Base-by-base conservation (phyloP, 2,888 invertebrate species). In the Teinopalpus imperialis region DNA sequence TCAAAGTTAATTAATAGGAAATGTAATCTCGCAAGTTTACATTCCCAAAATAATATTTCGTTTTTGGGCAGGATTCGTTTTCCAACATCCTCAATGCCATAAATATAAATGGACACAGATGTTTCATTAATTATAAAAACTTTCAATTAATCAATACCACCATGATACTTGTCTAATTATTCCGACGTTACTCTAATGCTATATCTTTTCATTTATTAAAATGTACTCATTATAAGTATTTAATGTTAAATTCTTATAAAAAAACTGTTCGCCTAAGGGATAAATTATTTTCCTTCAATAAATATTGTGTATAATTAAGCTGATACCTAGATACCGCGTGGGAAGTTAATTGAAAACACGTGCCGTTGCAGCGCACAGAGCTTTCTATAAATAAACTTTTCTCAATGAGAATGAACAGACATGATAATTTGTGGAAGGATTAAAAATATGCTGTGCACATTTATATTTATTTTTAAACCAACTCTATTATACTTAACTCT, bases 321-420 rank as follows among this genome's bases (percentile, higher is more conserved):
- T 27, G 20, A 29, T 39, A 43, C 29, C 49, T 50, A 43, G 54
- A 51, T 43, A 26, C 30, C 39, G 56, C 55, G 61, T 59, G 56
- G 60, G 60, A 29, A 12, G 66, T 49, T 66, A 69, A 77, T 69
- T 67, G 61, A 56, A 68, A 67, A 72, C 69, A 72, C 70, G 71
- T 74, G 70, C 55, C 48, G 51, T 46, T 64, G 64, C 63, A 34
- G 43, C 42, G 42, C 47, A 32, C 26, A 26, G 36, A 66, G 48
- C 48, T 52, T 47, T 59, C 67, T 63, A 63, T 61, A 55, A 59
- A 71, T 75, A 71, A 57, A 61, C 49, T 51, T 26, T 39, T 36
- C 48, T 45, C 51, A 50, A 52, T 53, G 54, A 51, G 53, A 59
- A 54, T 53, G 52, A 62, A 44, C 49, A 62, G 57, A 56, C 57